These are phyloP conservation scores for Darevskia mixta DNA, from an alignment of 2,797 vertebrate species.

Conservation along the genomic window DNA sequence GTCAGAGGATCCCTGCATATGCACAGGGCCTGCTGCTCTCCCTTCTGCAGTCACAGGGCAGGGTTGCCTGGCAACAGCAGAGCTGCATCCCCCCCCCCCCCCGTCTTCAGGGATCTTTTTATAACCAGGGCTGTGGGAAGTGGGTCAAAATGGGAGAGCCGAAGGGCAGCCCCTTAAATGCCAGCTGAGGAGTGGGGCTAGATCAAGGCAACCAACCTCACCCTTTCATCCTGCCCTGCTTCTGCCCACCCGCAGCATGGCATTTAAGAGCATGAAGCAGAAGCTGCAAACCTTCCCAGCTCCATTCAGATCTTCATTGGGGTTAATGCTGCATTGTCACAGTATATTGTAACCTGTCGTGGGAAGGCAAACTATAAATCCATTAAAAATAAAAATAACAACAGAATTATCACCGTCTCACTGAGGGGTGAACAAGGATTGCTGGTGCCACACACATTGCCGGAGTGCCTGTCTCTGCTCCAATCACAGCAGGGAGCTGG, in stretches of 20 bases:
- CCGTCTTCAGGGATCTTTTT: background rate
- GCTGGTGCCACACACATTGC: background rate
- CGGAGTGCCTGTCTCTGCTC: no score
- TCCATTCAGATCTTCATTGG: background rate
- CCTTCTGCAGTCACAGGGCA: slow-evolving; percentile 3
- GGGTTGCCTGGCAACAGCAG: slow-evolving; percentile 14
- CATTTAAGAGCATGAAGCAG: background rate
- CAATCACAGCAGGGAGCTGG: no score
- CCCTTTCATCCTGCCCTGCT: background rate
- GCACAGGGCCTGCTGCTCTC: background rate
- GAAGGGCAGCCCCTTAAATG: background rate
- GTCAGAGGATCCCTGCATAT: background rate
- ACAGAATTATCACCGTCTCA: background rate
- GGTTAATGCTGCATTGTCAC: background rate
- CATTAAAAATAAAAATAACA: no score
- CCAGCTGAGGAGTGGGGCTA: no score
- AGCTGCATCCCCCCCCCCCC: background rate
- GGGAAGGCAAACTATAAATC: background rate
- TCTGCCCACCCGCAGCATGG: background rate
- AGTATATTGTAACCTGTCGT: background rate
- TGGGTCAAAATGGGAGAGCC: slow-evolving; percentile 1
- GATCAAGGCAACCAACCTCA: background rate
- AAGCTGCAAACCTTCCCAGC: background rate
- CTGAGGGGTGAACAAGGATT: background rate
- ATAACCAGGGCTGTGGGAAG: slow-evolving; percentile 20